phyloP scores from a whole-genome alignment of 2,797 vertebrate species.

The Melanotaenia boesemani region DNA sequence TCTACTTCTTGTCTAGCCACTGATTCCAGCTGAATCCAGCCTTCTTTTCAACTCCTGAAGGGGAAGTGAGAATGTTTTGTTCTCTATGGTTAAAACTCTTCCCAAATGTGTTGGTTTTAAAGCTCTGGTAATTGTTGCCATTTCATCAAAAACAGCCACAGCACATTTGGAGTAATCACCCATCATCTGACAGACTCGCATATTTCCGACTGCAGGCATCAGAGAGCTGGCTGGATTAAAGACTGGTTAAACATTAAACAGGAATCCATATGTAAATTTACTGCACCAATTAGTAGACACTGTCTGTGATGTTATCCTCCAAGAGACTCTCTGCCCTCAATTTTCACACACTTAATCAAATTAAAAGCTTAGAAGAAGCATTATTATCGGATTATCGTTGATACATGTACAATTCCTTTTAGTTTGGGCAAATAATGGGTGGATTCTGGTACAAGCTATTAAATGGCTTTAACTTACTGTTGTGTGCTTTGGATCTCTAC shows the following conservation, averaged over 20 bases:
- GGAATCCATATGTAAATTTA: conserved; percentile 95
- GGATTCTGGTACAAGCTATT: conserved; percentile 90
- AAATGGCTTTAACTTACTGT: conserved; percentile 88
- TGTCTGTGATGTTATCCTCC: conserved; percentile 87
- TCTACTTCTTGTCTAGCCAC: conserved; percentile 72
- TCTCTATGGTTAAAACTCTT: conserved; percentile 76
- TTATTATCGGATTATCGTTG: conserved; percentile 90
- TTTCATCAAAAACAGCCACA: conserved; percentile 80
- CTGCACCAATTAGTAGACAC: conserved; percentile 85
- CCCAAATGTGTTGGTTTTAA: conserved; percentile 81
- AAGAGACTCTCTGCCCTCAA: conserved; percentile 90
- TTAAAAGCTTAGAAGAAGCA: conserved; percentile 93
- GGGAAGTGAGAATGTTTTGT: conserved; percentile 68
- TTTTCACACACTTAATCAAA: conserved; percentile 95
- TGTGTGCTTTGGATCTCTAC: conserved; percentile 54
- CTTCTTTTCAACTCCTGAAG: conserved; percentile 56
- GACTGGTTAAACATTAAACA: conserved; percentile 92
- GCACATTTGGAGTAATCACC: conserved; percentile 84
- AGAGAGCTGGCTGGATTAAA: conserved; percentile 90
- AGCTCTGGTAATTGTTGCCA: conserved; percentile 85
- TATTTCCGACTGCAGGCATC: conserved; percentile 86
- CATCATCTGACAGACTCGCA: conserved; percentile 81
- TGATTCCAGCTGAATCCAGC: conserved; percentile 57
- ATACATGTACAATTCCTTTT: conserved; percentile 87
- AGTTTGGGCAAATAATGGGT: conserved; percentile 93